phyloP scores from a whole-genome alignment of 2,113 vertebrate genomes.

The Dinomys branickii region DNA sequence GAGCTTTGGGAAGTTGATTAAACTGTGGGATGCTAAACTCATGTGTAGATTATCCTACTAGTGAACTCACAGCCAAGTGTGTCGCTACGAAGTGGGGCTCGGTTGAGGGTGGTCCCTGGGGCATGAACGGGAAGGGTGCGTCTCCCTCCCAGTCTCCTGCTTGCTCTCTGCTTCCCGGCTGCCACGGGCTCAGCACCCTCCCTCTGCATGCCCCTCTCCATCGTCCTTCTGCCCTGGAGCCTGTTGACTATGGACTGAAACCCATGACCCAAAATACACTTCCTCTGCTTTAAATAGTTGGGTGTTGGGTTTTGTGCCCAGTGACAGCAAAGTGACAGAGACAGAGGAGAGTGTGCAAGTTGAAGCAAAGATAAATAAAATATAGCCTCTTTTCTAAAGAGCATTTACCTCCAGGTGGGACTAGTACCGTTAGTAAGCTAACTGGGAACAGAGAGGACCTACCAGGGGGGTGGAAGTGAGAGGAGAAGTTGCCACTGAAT shows the following conservation, averaged over 20 bases:
- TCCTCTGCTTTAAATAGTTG: not conserved
- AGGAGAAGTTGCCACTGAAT: not conserved
- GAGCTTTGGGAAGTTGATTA: not conserved
- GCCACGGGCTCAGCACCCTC: not conserved
- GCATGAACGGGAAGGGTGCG: not conserved
- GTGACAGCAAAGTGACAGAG: not conserved
- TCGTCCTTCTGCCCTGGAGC: not conserved
- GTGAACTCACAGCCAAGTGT: not conserved
- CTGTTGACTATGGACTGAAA: not conserved
- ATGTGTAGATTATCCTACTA: not conserved
- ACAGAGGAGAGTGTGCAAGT: not conserved
- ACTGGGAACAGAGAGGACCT: not conserved
- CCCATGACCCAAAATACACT: not conserved
- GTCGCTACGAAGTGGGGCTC: not conserved
- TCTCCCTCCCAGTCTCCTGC: not conserved
- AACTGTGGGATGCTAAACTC: not conserved
- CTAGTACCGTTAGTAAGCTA: not conserved
- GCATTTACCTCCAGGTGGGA: not conserved
- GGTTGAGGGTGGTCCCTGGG: not conserved
- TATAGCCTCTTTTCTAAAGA: not conserved
- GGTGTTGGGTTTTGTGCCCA: not conserved
- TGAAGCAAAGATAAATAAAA: conserved; percentile 1
- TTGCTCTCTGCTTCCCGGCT: not conserved
- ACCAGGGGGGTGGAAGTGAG: not conserved
- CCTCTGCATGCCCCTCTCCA: not conserved